Conservation (phyloP, 2,113 vertebrate species). For the Petaurus breviceps region DNA sequence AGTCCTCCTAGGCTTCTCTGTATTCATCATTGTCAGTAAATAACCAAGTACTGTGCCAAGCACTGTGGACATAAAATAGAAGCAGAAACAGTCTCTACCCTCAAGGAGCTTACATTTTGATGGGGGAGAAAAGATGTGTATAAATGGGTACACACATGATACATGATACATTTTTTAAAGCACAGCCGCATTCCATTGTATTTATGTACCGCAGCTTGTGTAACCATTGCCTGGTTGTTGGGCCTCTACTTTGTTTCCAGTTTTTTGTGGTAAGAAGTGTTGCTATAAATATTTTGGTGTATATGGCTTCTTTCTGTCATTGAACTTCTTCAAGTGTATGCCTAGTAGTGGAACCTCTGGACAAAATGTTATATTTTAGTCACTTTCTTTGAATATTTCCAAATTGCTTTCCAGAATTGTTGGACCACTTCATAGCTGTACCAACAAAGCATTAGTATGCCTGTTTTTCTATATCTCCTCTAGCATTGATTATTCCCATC, state of each 20-base stretch:
- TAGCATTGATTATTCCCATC: not conserved
- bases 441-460: not conserved
- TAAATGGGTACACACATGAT: not conserved
- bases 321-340: not conserved
- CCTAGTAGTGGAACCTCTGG: not conserved
- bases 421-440: not conserved
- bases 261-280: not conserved
- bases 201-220: not conserved
- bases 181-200: not conserved
- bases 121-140: not conserved
- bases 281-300: not conserved
- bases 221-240: not conserved
- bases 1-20: not conserved
- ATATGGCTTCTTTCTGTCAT: not conserved
- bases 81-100: not conserved
- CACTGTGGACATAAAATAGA: not conserved
- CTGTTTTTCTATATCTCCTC: not conserved
- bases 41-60: not conserved
- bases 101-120: not conserved
- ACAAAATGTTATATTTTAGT: not conserved
- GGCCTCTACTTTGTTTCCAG: not conserved
- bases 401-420: not conserved
- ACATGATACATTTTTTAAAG: not conserved
- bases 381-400: not conserved
- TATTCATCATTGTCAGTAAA: not conserved